phyloP scores from a whole-genome alignment of 1,140 invertebrate species.

The Thaumetopoea pityocampa region DNA sequence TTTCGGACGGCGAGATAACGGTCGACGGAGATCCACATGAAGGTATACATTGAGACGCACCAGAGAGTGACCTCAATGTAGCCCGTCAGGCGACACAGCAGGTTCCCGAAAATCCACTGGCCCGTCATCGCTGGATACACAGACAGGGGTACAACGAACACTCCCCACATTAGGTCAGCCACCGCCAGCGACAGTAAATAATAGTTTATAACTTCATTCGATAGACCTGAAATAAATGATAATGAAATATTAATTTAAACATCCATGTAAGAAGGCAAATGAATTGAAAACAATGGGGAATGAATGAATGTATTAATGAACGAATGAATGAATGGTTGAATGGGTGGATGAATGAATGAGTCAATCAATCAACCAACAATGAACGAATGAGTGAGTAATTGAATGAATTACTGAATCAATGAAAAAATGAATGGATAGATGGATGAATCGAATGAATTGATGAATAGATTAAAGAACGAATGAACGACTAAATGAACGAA shows the following conservation, averaged over 20 bases:
- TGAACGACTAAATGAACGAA: too few species aligned
- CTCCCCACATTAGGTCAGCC: constrained; percentile 92
- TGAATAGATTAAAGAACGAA: too few species aligned
- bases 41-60: constrained; percentile 94
- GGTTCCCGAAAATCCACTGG: constrained; percentile 87
- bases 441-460: too few species aligned
- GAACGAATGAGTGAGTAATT: too few species aligned
- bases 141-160: constrained; percentile 94
- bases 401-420: too few species aligned
- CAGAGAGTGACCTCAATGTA: constrained; percentile 95
- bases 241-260: background rate
- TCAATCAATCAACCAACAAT: too few species aligned
- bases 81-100: constrained; percentile 90
- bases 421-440: too few species aligned
- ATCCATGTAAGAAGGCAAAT: too few species aligned
- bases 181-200: constrained; percentile 94
- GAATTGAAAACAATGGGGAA: too few species aligned
- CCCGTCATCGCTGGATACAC: constrained; percentile 87
- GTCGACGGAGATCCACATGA: constrained; percentile 98
- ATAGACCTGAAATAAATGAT: constrained; percentile 80
- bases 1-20: constrained; percentile 94
- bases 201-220: constrained; percentile 92
- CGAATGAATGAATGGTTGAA: too few species aligned
- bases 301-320: too few species aligned
- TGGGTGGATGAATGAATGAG: too few species aligned